Percentiles rank a stretch among this genome's conserved stretches.
Evolutionary conservation across 2,888 invertebrate genomes (phyloP).

Genomic region (Spodoptera littoralis): DNA sequence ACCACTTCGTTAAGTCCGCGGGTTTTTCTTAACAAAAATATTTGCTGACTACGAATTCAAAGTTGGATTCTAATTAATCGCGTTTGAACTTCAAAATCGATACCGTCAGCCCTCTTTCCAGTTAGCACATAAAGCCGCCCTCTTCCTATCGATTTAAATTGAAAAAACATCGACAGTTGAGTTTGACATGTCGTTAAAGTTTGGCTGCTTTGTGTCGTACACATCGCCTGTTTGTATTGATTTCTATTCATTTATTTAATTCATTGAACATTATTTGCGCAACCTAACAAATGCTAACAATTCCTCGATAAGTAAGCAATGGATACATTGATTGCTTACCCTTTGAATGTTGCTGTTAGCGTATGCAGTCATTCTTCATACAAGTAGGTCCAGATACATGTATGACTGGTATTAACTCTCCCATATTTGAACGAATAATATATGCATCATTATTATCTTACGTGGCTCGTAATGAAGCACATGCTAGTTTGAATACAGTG

Average conservation of each 20-base stretch:
- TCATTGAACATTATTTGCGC: slow-evolving; percentile 57
- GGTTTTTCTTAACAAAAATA: slow-evolving; percentile 59
- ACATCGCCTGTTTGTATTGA: slow-evolving; percentile 71
- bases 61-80: slow-evolving; percentile 70
- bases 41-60: slow-evolving; percentile 55
- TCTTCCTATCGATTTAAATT: slow-evolving; percentile 80
- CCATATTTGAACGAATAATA: slow-evolving; percentile 40
- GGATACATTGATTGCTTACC: slow-evolving; percentile 38
- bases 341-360: slow-evolving; percentile 27
- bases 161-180: slow-evolving; percentile 79
- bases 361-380: slow-evolving; percentile 17
- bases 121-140: slow-evolving; percentile 58
- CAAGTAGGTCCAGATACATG: slow-evolving; percentile 15
- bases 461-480: slow-evolving; percentile 36
- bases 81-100: slow-evolving; percentile 71
- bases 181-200: slow-evolving; percentile 60
- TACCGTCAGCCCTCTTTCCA: slow-evolving; percentile 58
- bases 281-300: slow-evolving; percentile 47
- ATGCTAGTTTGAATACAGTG: slow-evolving; percentile 22
- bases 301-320: slow-evolving; percentile 39
- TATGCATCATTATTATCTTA: slow-evolving; percentile 38
- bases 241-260: slow-evolving; percentile 68
- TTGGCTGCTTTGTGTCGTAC: slow-evolving; percentile 63
- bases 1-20: slow-evolving; percentile 63
- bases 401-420: slow-evolving; percentile 41